Conservation (phyloP, 1,140 invertebrate species). For the Zaprionus ghesquierei region DNA sequence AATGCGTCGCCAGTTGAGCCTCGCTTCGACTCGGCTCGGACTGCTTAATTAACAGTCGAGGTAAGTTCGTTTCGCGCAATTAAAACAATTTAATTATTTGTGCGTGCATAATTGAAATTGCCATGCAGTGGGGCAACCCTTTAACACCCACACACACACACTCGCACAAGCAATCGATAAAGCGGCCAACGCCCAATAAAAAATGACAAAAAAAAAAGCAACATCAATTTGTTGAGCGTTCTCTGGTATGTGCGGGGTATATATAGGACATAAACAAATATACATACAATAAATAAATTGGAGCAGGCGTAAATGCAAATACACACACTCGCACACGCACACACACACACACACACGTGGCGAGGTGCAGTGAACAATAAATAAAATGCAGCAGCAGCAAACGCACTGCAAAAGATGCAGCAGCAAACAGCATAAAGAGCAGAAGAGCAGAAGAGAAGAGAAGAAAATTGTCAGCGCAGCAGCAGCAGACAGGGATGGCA, state of each 20-base stretch:
- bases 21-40: too few relatives aligned
- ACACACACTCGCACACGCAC: constrained; percentile 41
- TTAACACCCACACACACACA: constrained; percentile 18
- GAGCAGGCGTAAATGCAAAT: constrained; percentile 77
- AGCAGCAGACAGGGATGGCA: neutral
- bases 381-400: constrained; percentile 21
- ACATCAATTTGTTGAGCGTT: constrained; percentile 75
- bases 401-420: constrained; percentile 65
- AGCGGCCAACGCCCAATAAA: constrained; percentile 79
- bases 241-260: neutral
- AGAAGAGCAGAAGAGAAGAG: neutral
- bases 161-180: constrained; percentile 70
- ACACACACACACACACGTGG: neutral
- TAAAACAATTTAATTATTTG: constrained; percentile 79
- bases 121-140: constrained; percentile 34
- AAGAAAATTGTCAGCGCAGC: fast-evolving
- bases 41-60: constrained; percentile 61
- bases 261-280: constrained; percentile 79
- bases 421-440: constrained; percentile 38
- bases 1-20: constrained; percentile 1
- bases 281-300: constrained; percentile 80
- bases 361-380: constrained; percentile 15
- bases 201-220: constrained; percentile 62
- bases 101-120: constrained; percentile 78
- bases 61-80: constrained; percentile 64